Evolutionary conservation across 2,888 invertebrate species (phyloP).

Genomic region (Lathronympha strigana): DNA sequence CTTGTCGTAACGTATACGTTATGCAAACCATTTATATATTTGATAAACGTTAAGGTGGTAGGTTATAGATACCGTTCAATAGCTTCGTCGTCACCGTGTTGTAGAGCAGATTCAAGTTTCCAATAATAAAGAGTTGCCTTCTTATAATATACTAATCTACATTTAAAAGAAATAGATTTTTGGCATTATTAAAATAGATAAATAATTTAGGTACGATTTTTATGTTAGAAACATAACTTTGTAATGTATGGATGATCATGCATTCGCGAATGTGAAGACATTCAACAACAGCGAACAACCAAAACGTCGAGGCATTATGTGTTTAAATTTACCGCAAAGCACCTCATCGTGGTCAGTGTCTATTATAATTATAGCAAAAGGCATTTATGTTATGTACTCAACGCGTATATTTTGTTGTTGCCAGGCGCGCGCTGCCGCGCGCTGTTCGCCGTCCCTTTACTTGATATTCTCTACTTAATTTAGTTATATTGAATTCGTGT

Average conservation of each 20-base stretch:
- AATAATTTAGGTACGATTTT: constrained; percentile 48
- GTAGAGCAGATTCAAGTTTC: constrained; percentile 42
- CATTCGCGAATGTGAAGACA: constrained; percentile 59
- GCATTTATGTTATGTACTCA: constrained; percentile 71
- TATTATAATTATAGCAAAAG: constrained; percentile 63
- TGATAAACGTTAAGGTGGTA: constrained; percentile 32
- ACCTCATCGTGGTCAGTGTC: constrained; percentile 80
- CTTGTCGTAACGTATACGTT: constrained; percentile 38
- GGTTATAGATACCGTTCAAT: constrained; percentile 35
- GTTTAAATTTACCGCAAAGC: constrained; percentile 60
- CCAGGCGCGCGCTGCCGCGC: constrained; percentile 63
- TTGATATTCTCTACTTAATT: constrained; percentile 80
- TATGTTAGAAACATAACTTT: constrained; percentile 57
- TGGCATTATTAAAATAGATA: constrained; percentile 65
- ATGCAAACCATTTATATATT: constrained; percentile 39
- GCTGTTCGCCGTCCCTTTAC: constrained; percentile 76
- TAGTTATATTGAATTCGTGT: constrained; percentile 76
- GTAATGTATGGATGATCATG: constrained; percentile 57
- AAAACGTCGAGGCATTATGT: constrained; percentile 71
- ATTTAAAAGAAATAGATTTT: constrained; percentile 49
- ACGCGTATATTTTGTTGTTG: constrained; percentile 70
- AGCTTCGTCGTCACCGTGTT: constrained; percentile 35
- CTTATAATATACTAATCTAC: constrained; percentile 51
- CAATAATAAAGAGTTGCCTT: constrained; percentile 56
- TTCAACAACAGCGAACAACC: constrained; percentile 57